Evolutionary conservation across 2,113 vertebrate genomes (phyloP).

Genomic region (Gobiocypris rarus): DNA sequence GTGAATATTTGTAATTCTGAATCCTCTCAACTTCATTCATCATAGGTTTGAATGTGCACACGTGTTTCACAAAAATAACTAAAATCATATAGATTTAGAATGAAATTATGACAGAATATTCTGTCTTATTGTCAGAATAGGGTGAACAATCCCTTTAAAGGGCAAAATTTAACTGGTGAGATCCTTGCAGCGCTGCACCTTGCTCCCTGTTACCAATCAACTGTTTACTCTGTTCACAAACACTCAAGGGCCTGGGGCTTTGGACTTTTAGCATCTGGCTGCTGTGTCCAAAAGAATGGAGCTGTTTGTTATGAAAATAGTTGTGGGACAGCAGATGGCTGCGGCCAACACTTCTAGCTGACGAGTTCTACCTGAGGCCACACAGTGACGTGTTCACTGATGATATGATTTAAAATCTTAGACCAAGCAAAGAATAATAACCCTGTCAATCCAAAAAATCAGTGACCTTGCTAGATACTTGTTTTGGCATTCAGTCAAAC

Average conservation of each 20-base stretch:
- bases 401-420: slow-evolving; percentile 42
- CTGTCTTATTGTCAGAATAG: not conserved
- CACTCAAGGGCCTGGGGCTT: slow-evolving; percentile 1
- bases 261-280: slow-evolving; percentile 35
- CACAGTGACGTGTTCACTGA: not conserved
- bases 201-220: slow-evolving; percentile 17
- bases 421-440: not conserved
- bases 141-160: not conserved
- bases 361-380: slow-evolving; percentile 38
- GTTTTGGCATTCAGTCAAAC: not conserved
- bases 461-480: not conserved
- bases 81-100: not conserved
- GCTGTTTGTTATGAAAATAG: slow-evolving; percentile 49
- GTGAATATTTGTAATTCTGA: not conserved
- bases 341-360: not conserved
- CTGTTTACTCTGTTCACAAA: slow-evolving; percentile 33
- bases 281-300: slow-evolving; percentile 45
- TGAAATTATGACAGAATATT: not conserved
- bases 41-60: not conserved
- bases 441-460: not conserved
- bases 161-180: not conserved
- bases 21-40: not conserved
- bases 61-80: not conserved
- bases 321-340: slow-evolving; percentile 33
- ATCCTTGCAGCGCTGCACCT: slow-evolving; percentile 10